Percentiles rank a stretch among this genome's conserved stretches.
Conservation (phyloP, 2,113 vertebrate genomes). For the Limnothrissa miodon region DNA sequence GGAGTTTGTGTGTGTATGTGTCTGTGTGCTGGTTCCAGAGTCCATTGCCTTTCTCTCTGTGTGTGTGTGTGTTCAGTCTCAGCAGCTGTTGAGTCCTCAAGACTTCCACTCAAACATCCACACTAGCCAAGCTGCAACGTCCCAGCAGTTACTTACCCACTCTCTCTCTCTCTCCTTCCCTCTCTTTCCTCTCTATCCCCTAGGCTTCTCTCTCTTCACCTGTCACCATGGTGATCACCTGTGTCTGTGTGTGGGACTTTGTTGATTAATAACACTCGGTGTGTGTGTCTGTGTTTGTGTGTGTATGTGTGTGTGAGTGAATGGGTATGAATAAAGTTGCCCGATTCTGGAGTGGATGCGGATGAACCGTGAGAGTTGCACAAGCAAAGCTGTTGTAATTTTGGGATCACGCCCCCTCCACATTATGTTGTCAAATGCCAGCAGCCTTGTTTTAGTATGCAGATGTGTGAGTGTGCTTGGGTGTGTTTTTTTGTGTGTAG, state of each 20-base stretch:
- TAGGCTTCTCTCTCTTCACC: slow-evolving; percentile 18
- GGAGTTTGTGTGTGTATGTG: background rate
- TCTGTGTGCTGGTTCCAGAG: background rate
- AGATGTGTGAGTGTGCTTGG: background rate
- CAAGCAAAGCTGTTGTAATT: background rate
- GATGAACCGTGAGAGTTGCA: background rate
- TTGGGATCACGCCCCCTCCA: background rate
- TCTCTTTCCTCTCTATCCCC: background rate
- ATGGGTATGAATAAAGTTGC: background rate
- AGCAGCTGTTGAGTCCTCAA: slow-evolving; percentile 41
- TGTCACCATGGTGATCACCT: slow-evolving; percentile 34
- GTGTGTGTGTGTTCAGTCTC: background rate
- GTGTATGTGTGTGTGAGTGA: too few relatives aligned
- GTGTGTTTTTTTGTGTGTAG: too few relatives aligned
- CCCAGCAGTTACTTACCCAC: background rate
- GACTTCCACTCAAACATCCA: slow-evolving; percentile 33
- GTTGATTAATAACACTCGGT: background rate
- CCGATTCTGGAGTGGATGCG: background rate
- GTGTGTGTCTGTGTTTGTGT: slow-evolving; percentile 15
- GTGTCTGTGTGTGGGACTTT: background rate
- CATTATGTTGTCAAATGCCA: background rate
- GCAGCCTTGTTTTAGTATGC: background rate
- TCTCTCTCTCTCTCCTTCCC: background rate
- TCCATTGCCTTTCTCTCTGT: background rate
- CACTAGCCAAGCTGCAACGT: slow-evolving; percentile 6